Evolutionary conservation across 2,888 invertebrate species (phyloP), one percentile per base, ranked within the genome.

Genomic region (Eupithecia inturbata): DNA sequence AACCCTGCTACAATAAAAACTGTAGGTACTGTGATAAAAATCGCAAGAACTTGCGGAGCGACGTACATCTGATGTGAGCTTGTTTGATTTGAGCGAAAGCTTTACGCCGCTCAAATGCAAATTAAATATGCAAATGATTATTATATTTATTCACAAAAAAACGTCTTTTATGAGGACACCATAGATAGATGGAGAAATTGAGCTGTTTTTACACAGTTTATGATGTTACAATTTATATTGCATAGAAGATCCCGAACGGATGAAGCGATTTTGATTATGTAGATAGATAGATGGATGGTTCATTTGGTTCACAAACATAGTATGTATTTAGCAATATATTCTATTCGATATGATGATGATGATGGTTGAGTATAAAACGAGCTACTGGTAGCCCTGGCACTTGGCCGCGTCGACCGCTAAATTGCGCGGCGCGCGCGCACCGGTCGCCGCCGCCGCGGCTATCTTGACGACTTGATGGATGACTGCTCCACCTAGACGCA

Each of bases 341-440:
- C n/a, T n/a, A n/a, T n/a, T n/a, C n/a, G n/a, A n/a, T n/a, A n/a
- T n/a, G n/a, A n/a, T n/a, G 36, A 36, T 39, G 10, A 39, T 36
- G 7, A 36, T 36, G 1, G 39, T 39, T 39, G 16, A 41, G 19
- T 45, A 53, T 53, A 22, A 12, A 33, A 49, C 19, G 26, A 70
- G 26, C 14, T 33, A 39, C 75, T 66, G 86, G 14, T 85, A 88
- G 67, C 88, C 89, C 87, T 89, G 26, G 3, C 12, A 14, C 14
- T 57, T 77, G 80, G 81, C 81, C 71, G 64, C 68, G 69, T 28
- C 66, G 69, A 72, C 72, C 85, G 85, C 85, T 86, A 88, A 90
- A 88, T 88, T 85, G 86, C 85, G 82, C 80, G 81, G 79, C 82
- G 85, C 80, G 85, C 88, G 87, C 85, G 88, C 86, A 83, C 83